Percentiles rank a stretch among this genome's conserved stretches.
phyloP scores from a whole-genome alignment of 2,797 vertebrate genomes.

The Atherinosoma microstoma region DNA sequence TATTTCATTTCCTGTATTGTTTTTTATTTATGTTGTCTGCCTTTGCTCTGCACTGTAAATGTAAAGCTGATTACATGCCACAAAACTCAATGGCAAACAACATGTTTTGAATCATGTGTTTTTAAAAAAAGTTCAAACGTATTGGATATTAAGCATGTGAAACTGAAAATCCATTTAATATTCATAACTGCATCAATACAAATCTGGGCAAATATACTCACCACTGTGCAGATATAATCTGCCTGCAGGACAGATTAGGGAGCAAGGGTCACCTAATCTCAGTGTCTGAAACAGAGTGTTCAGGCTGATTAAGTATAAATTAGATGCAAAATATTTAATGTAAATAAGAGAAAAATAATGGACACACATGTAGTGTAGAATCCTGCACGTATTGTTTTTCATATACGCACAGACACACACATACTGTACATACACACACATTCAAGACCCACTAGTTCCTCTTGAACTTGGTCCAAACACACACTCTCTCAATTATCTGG shows the following conservation, averaged over 20 bases:
- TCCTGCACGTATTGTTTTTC: conserved; percentile 30
- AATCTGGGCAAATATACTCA: conserved; percentile 25
- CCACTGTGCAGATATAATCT: conserved; percentile 53
- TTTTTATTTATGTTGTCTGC: neutral
- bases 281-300: neutral
- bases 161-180: conserved; percentile 25
- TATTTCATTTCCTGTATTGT: conserved; percentile 1
- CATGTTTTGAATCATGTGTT: conserved; percentile 31
- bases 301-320: conserved; percentile 26
- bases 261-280: conserved; percentile 15
- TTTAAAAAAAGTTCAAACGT: conserved; percentile 23
- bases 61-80: conserved; percentile 19
- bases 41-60: neutral
- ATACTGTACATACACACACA: conserved; percentile 44
- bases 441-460: conserved; percentile 62
- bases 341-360: conserved; percentile 25
- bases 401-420: conserved; percentile 8
- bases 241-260: conserved; percentile 45
- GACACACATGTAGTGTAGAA: conserved; percentile 8
- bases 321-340: conserved; percentile 13
- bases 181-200: conserved; percentile 14
- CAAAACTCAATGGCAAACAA: conserved; percentile 26
- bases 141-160: conserved; percentile 30
- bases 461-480: conserved; percentile 79
- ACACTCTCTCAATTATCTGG: conserved; percentile 78